phyloP scores from a whole-genome alignment of 2,113 vertebrate genomes.

The Thalassarche chlororhynchos region DNA sequence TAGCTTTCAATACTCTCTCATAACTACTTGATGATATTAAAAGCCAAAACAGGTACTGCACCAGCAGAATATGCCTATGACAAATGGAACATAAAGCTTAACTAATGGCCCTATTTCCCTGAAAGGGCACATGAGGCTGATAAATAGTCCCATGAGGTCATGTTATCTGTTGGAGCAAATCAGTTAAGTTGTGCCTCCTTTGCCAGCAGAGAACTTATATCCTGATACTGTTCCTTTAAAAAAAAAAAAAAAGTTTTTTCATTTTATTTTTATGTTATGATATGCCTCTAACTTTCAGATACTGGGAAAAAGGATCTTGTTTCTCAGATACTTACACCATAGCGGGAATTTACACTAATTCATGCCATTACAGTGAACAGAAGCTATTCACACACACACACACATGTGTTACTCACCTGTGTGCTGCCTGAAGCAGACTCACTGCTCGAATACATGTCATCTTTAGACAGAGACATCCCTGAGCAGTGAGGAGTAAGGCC shows the following conservation, averaged over 20 bases:
- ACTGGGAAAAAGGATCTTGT: neutral
- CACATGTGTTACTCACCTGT: neutral
- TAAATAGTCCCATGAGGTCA: neutral
- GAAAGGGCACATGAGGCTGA: neutral
- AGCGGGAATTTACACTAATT: neutral
- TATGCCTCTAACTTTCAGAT: neutral
- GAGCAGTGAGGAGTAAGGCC: neutral
- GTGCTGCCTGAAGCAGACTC: neutral
- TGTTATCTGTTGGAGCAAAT: neutral
- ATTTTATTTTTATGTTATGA: neutral
- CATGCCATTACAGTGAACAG: neutral
- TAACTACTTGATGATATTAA: neutral
- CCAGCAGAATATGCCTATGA: neutral
- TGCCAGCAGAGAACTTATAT: neutral
- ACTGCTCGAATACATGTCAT: neutral
- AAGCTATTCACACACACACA: neutral
- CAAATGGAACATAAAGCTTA: conserved; percentile 11
- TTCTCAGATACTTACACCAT: neutral
- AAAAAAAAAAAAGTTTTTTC: neutral
- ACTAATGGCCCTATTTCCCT: neutral
- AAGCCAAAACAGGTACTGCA: neutral
- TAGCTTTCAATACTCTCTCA: neutral
- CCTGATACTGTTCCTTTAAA: neutral
- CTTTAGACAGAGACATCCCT: neutral
- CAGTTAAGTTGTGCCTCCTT: neutral